Evolutionary conservation across 1,140 invertebrate genomes (phyloP), one percentile per base, ranked within the genome.

Genomic region (Musca vetustissima): DNA sequence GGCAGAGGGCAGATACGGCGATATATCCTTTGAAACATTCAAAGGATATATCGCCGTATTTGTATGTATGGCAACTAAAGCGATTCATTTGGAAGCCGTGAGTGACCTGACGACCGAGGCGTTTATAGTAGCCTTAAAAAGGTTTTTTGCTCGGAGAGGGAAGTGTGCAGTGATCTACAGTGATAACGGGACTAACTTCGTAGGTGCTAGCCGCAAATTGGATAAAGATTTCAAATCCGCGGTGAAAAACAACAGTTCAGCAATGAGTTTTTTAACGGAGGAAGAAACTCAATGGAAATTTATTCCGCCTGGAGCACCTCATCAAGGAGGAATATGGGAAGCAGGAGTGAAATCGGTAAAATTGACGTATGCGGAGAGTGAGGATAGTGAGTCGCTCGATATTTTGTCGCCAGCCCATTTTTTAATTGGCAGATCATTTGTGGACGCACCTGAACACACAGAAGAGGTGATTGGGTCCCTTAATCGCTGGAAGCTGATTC

Each of bases 321-420:
- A 83, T 61, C 71, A 77, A 22, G 80, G 79, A 36, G 83, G 83
- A 22, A 52, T 77, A 4, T 83, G 81, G 81, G 82, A 83, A 70
- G 67, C 71, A 36, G 68, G 69, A 13, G 73, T 83, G 2, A 74
- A 80, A 59, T 73, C 72, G 4, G 69, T 74, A 1, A 81, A 83
- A 64, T 59, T 66, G 17, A 15, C 15, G 13, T 36, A 22, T 8
- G 24, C 65, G n/a, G 11, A 15, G 19, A 9, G 22, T 21, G 36
- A 61, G 17, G 70, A 75, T 70, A 69, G 61, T 13, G 48, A 67
- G 2, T 53, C 70, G 13, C 11, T 66, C 49, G 64, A 71, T 24
- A 14, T 69, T 61, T 66, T 79, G 15, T 76, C 74, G n/a, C 74
- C 77, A 4, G 71, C 69, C 11, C 76, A 81, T 70, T 79, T 80